Base-by-base conservation (phyloP, 2,888 invertebrate species). In the Athrips mouffetella region DNA sequence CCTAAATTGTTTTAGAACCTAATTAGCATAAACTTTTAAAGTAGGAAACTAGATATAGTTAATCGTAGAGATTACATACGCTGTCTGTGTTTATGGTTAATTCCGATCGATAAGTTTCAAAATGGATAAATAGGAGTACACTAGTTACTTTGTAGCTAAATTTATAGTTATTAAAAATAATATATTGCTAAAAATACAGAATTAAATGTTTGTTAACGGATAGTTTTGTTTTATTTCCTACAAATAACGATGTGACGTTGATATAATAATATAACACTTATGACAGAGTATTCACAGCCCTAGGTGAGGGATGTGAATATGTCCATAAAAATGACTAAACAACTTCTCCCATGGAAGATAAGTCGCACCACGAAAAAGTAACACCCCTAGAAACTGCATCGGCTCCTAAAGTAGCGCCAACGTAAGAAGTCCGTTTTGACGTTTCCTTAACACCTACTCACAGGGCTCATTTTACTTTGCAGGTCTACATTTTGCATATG, bases 161-260 rank as follows among this genome's bases (percentile, higher is more conserved):
- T 81, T n/a, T 80, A 82, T 79, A 83, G 72, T 80, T 80, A 85
- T 79, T 80, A 82, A 73, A 87, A 82, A 85, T 88, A 88, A 87
- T 88, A 88, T 88, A 88, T 88, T 84, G 78, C 79, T 88, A 83
- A 84, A 37, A 81, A 79, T 76, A 76, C 75, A 80, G 76, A 84
- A 88, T 80, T 88, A 87, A 87, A 88, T 87, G 87, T 87, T 87
- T 87, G 87, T 88, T 87, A 86, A 87, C 77, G 80, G 70, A 68
- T 49, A 54, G 8, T 50, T 67, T 54, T 57, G 59, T 68, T 68
- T 65, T 61, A 64, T 68, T 64, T 56, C 25, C 23, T 1, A 13
- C 4, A n/a, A 40, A 25, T n/a, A 4, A 25, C 2, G 10, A 27
- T 27, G 29, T 10, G 2, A 11, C n/a, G 4, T 29, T 11, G 29